A percentile compares a stretch with the other conserved stretches of the same genome.
These are phyloP conservation scores for Sebastolobus alascanus DNA, from an alignment of 2,797 vertebrate genomes.

Conservation along the genomic window DNA sequence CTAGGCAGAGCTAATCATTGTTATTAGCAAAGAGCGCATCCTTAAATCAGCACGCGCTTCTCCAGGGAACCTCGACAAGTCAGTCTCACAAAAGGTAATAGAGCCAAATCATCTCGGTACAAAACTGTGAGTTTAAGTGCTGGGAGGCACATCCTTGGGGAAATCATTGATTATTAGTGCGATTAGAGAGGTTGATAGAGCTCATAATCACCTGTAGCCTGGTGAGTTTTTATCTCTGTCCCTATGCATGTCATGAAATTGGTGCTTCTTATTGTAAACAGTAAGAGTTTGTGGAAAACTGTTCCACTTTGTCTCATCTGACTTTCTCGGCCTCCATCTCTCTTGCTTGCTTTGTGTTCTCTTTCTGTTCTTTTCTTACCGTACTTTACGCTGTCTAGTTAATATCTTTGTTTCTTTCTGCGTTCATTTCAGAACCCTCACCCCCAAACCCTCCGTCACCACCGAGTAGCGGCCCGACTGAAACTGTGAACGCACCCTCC, in stretches of 20 bases:
- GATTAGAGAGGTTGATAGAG: conserved; percentile 46
- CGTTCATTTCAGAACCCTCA: conserved; percentile 38
- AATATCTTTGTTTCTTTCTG: background rate
- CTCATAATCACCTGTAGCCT: conserved; percentile 62
- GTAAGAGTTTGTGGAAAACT: background rate
- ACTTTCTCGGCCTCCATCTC: background rate
- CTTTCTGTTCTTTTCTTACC: background rate
- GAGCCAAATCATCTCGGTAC: conserved; percentile 44
- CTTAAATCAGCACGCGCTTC: conserved; percentile 56
- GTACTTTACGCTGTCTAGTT: background rate
- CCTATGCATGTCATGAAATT: conserved; percentile 6
- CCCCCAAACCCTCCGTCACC: conserved; percentile 72
- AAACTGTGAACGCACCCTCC: conserved; percentile 79
- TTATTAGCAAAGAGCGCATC: conserved; percentile 67
- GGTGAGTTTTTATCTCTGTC: conserved; percentile 62
- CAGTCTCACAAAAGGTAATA: conserved; percentile 56
- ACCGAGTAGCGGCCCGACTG: conserved; percentile 79
- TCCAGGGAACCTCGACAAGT: conserved; percentile 45
- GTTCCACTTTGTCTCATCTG: background rate
- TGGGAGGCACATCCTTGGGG: conserved; percentile 55
- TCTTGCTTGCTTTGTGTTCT: background rate
- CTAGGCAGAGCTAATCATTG: conserved; percentile 63
- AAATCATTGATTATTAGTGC: conserved; percentile 70
- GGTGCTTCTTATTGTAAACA: background rate
- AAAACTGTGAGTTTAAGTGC: conserved; percentile 49